phyloP scores from a whole-genome alignment of 2,888 invertebrate genomes.

The Brachypalpus laphriformis region DNA sequence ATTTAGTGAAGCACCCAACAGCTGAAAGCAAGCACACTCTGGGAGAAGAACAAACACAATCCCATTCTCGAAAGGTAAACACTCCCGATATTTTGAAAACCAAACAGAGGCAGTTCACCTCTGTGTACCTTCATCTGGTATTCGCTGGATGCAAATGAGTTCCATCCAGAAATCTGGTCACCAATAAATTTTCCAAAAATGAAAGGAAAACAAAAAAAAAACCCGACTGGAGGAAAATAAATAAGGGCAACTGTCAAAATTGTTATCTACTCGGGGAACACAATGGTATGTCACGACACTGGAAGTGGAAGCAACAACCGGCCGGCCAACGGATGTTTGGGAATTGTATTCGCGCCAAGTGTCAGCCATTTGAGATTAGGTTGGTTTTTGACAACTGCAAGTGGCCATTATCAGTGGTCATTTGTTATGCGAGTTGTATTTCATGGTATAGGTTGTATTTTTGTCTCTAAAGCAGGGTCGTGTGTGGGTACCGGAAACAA shows the following conservation, averaged over 20 bases:
- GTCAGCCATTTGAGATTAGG: constrained; percentile 53
- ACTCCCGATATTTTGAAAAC: constrained; percentile 44
- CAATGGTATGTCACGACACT: constrained; percentile 55
- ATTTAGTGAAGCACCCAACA: constrained; percentile 51
- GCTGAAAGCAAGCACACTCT: constrained; percentile 25
- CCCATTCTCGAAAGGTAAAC: constrained; percentile 47
- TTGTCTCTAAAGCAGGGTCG: background rate
- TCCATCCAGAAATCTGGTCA: constrained; percentile 53
- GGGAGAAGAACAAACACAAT: constrained; percentile 45
- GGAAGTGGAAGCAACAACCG: constrained; percentile 36
- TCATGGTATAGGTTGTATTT: background rate
- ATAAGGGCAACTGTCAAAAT: constrained; percentile 65
- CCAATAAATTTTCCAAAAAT: constrained; percentile 57
- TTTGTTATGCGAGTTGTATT: constrained; percentile 29
- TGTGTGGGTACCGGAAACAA: constrained; percentile 19
- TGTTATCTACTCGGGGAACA: constrained; percentile 53
- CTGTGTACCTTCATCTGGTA: constrained; percentile 21
- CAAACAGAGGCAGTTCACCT: constrained; percentile 39
- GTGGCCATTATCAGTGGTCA: constrained; percentile 44
- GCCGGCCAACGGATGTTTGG: constrained; percentile 48
- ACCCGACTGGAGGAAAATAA: constrained; percentile 36
- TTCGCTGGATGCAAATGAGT: constrained; percentile 59
- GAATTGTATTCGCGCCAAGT: constrained; percentile 47
- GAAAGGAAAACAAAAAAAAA: constrained; percentile 26
- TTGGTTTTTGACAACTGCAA: constrained; percentile 53